phyloP scores from a whole-genome alignment of 2,797 vertebrate species.

The Otus scops region DNA sequence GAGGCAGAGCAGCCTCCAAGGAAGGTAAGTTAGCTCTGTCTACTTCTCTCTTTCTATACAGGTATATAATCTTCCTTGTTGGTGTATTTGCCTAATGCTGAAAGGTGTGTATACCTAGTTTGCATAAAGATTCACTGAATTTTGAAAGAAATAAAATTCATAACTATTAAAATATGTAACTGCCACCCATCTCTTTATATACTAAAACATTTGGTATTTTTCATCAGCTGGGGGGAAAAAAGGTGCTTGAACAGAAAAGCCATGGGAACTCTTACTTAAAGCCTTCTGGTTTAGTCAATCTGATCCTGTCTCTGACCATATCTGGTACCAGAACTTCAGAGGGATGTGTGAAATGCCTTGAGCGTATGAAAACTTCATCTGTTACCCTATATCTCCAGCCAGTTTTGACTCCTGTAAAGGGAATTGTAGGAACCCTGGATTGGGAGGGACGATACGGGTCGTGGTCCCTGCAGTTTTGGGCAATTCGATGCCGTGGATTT shows the following conservation, averaged over 20 bases:
- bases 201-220: neutral
- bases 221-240: neutral
- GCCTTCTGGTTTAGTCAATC: neutral
- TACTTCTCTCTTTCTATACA: neutral
- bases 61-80: fast-evolving
- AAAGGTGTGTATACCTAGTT: too few species aligned
- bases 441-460: neutral
- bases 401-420: neutral
- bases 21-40: slow-evolving; percentile 60
- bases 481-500: neutral
- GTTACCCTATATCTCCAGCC: neutral
- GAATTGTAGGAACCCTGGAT: neutral
- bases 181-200: neutral
- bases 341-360: neutral
- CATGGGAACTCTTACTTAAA: neutral
- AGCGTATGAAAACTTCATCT: neutral
- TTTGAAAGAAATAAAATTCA: neutral
- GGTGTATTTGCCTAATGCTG: neutral
- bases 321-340: neutral
- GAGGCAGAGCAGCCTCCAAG: slow-evolving; percentile 52
- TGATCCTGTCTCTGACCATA: neutral
- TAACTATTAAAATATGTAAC: neutral
- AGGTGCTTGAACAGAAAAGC: neutral
- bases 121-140: neutral
- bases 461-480: neutral